phyloP scores from a whole-genome alignment of 2,113 vertebrate genomes.

The Sinocyclocheilus anophthalmus region DNA sequence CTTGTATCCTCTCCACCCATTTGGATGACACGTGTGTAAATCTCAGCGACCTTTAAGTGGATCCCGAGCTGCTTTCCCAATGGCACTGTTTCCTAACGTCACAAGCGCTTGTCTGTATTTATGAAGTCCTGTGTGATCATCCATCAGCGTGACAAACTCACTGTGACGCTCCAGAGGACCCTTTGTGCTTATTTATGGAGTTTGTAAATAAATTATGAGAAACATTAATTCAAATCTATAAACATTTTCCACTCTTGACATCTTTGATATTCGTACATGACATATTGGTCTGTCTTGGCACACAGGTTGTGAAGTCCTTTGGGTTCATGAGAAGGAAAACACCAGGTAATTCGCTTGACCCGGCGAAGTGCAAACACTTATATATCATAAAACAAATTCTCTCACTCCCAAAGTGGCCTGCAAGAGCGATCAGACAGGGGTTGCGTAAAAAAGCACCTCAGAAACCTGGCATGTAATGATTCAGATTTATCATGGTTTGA shows the following conservation, averaged over 20 bases:
- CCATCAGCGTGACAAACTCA: constrained; percentile 63
- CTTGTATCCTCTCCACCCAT: constrained; percentile 44
- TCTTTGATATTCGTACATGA: constrained; percentile 11
- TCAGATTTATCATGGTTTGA: neutral
- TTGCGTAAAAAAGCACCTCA: neutral
- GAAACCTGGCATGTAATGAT: constrained; percentile 6
- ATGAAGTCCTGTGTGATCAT: constrained; percentile 62
- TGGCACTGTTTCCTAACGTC: constrained; percentile 60
- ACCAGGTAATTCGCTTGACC: constrained; percentile 13
- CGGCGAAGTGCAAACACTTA: neutral
- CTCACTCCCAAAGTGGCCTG: constrained; percentile 2
- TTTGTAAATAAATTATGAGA: constrained; percentile 59
- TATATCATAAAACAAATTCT: constrained; percentile 28
- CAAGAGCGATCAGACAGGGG: neutral
- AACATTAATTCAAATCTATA: constrained; percentile 57
- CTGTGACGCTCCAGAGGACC: constrained; percentile 57
- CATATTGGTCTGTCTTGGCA: constrained; percentile 11
- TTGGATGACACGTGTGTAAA: constrained; percentile 56
- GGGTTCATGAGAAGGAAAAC: neutral
- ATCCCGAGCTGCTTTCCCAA: constrained; percentile 62
- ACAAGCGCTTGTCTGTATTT: constrained; percentile 60
- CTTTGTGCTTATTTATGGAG: constrained; percentile 64
- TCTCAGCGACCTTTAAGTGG: constrained; percentile 68
- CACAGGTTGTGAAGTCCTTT: constrained; percentile 10
- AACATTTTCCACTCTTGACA: constrained; percentile 50